phyloP scores from a whole-genome alignment of 2,797 vertebrate species.

The Parambassis ranga region DNA sequence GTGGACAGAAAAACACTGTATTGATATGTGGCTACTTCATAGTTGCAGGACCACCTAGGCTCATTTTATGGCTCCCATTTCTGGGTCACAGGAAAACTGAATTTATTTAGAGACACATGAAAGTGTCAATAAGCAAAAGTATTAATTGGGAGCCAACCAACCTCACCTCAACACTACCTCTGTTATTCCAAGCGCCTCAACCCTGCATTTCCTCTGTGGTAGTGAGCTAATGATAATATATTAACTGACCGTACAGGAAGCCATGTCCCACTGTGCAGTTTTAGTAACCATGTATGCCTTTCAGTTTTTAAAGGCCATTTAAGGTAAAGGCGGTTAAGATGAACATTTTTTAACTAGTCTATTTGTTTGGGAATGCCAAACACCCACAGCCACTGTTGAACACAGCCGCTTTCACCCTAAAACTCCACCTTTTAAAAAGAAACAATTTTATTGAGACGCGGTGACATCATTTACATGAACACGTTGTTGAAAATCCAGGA shows the following conservation, averaged over 20 bases:
- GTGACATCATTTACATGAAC: conserved; percentile 96
- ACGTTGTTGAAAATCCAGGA: conserved; percentile 93
- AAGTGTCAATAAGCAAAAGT: conserved; percentile 57
- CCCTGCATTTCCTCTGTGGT: conserved; percentile 60
- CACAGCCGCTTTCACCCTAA: conserved; percentile 60
- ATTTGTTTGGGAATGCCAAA: conserved; percentile 54
- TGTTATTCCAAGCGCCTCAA: conserved; percentile 55
- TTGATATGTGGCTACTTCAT: conserved; percentile 35
- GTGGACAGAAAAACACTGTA: conserved; percentile 36
- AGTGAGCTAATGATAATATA: conserved; percentile 71
- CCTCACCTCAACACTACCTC: conserved; percentile 54
- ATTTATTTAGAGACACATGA: conserved; percentile 58
- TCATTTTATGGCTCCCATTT: conserved; percentile 59
- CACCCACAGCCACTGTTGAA: conserved; percentile 44
- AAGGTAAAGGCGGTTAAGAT: conserved; percentile 46
- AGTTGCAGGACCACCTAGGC: conserved; percentile 27
- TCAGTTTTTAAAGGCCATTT: conserved; percentile 66
- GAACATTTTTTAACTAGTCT: conserved; percentile 46
- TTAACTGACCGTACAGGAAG: conserved; percentile 69
- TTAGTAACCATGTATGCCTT: conserved; percentile 46
- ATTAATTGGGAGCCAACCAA: conserved; percentile 59
- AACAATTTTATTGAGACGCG: conserved; percentile 71
- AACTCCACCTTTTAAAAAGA: conserved; percentile 73
- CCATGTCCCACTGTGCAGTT: conserved; percentile 50
- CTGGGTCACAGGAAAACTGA: conserved; percentile 50